Evolutionary conservation across 1,140 invertebrate species (phyloP), one percentile per base, ranked within the genome.

Genomic region (Phenacoccus solenopsis): DNA sequence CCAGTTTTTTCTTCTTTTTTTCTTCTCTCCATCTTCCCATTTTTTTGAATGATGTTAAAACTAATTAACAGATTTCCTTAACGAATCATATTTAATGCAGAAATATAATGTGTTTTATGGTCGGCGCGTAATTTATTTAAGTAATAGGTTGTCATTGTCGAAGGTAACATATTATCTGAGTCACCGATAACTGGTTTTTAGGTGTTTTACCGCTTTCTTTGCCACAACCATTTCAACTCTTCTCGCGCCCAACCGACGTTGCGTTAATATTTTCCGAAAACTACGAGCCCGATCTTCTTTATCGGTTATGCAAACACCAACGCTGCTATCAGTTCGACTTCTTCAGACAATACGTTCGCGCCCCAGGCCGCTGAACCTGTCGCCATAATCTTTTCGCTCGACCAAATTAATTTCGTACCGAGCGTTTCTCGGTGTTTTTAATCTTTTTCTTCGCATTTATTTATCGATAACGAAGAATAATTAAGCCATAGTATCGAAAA

Each of bases 51-150:
- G 59, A 64, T 64, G 59, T 64, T 64, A 64, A 64, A 64, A 64
- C 59, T 64, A 64, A 64, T 64, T 64, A 64, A 64, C 59, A 64
- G 59, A 27, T 64, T 64, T 64, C 59, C 25, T 64, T 64, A 64
- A 64, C 59, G 59, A 25, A 64, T 64, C 59, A 27, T 64, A 64
- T 64, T 64, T 64, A 64, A 24, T 64, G 59, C 59, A 64, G 25
- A 64, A 64, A 24, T 27, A 27, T 64, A 64, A 64, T 64, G 59
- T 64, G 59, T 64, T 64, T 64, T 64, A 64, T 64, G 59, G 59
- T 64, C 25, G 59, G 25, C 59, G 59, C 59, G 59, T 64, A 64
- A 64, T 64, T 64, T 64, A 64, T 64, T 64, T 64, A 64, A 64
- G 59, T 64, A 64, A 64, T 64, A 64, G 59, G 59, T 64, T 64